These are phyloP conservation scores for Bradypodion ventrale DNA, from an alignment of 2,797 vertebrate species.

Conservation along the genomic window DNA sequence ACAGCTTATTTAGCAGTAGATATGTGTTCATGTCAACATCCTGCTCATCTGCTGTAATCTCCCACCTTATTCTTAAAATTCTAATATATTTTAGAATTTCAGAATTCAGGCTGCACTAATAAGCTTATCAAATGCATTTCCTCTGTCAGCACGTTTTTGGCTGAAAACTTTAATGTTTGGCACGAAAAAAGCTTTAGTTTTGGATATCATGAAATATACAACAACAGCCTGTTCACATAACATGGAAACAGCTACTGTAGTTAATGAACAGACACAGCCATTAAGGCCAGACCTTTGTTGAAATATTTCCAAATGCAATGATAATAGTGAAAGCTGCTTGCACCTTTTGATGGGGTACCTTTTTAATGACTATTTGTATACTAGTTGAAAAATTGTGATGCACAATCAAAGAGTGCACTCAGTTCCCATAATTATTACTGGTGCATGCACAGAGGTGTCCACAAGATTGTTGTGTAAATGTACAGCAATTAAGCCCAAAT, in stretches of 20 bases:
- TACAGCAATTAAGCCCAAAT: background rate
- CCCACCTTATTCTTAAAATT: conserved; percentile 1
- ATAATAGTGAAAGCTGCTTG: too few species aligned
- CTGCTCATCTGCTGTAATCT: background rate
- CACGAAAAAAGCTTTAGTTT: background rate
- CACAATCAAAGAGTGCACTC: too few species aligned
- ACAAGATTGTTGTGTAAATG: too few species aligned
- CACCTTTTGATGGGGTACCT: too few species aligned
- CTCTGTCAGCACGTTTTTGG: background rate
- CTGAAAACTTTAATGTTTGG: background rate
- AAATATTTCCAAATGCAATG: background rate
- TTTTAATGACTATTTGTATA: too few species aligned
- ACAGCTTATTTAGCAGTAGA: background rate
- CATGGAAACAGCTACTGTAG: background rate
- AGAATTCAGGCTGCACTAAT: background rate
- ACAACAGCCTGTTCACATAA: background rate
- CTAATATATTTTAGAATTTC: conserved; percentile 5
- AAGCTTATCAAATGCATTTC: background rate
- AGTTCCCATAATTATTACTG: too few species aligned
- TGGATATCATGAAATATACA: too few species aligned
- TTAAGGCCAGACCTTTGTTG: background rate
- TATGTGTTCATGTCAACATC: background rate
- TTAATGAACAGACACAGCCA: background rate
- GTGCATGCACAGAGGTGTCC: too few species aligned
- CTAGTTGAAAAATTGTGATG: too few species aligned